Evolutionary conservation across 2,888 invertebrate genomes (phyloP).

Genomic region (Caprella mutica): DNA sequence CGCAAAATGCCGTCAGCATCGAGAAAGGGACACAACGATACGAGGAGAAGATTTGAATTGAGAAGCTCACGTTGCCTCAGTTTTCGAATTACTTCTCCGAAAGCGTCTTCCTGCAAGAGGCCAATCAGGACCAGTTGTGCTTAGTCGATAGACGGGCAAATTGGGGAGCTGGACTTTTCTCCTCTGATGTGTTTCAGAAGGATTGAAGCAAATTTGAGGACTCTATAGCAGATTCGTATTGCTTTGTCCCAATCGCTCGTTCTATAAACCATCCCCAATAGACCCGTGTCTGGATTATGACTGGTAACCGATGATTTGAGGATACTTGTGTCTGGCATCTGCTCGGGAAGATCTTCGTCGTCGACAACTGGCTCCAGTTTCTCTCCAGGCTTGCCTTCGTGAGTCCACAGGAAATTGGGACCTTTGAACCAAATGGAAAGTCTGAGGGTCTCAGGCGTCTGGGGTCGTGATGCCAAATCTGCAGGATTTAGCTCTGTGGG

Average conservation of each 20-base stretch:
- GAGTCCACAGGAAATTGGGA: neutral
- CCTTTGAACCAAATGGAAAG: neutral
- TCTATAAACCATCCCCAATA: neutral
- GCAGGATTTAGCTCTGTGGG: neutral
- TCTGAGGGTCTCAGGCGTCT: neutral
- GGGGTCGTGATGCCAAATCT: neutral
- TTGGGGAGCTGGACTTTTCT: no score
- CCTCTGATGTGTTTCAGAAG: no score
- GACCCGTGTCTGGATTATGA: neutral
- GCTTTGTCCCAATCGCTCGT: neutral
- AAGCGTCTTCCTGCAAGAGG: neutral
- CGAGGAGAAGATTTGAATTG: no score
- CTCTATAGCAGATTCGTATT: neutral
- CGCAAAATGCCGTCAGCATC: neutral
- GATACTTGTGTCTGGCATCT: neutral
- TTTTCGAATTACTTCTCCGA: no score
- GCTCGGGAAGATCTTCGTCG: neutral
- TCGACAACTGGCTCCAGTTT: no score
- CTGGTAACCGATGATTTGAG: neutral
- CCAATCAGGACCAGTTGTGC: neutral
- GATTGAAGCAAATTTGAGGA: neutral
- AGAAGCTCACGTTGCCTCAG: no score
- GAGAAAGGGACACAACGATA: neutral
- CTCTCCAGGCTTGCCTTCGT: no score
- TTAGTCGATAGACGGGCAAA: neutral